phyloP scores from a whole-genome alignment of 2,888 invertebrate genomes.

The Conomelus anceps region DNA sequence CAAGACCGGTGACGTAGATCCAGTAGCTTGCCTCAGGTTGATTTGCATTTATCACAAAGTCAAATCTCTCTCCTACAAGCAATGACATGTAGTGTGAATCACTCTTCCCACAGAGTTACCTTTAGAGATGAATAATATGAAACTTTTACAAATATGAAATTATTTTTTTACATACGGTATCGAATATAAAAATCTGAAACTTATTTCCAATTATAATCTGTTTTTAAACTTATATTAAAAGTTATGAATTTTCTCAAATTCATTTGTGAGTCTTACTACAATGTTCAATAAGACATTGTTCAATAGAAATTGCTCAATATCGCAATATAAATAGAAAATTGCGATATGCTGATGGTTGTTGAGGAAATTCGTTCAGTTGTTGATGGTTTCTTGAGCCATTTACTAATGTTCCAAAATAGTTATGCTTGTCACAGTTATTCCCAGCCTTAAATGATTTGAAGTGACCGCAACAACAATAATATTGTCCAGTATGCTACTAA shows the following conservation, averaged over 20 bases:
- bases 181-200: too few relatives aligned
- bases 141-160: too few relatives aligned
- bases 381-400: too few relatives aligned
- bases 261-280: too few relatives aligned
- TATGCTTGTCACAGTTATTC: background rate
- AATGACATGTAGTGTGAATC: background rate
- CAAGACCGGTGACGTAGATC: conserved; percentile 28
- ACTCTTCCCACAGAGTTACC: too few relatives aligned
- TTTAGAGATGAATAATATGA: too few relatives aligned
- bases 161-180: too few relatives aligned
- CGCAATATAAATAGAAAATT: background rate
- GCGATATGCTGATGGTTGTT: background rate
- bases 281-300: too few relatives aligned
- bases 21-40: conserved; percentile 27
- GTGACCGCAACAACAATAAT: background rate
- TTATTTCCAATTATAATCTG: too few relatives aligned
- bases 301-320: background rate
- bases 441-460: background rate
- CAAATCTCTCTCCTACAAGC: conserved; percentile 30
- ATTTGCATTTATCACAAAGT: conserved; percentile 29
- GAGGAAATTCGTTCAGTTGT: background rate
- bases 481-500: background rate
- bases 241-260: too few relatives aligned
- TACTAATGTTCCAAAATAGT: background rate
- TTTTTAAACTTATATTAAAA: too few relatives aligned